Percentiles rank a stretch among this genome's conserved stretches.
Conservation (phyloP, 1,140 invertebrate species). For the Ostrea edulis region DNA sequence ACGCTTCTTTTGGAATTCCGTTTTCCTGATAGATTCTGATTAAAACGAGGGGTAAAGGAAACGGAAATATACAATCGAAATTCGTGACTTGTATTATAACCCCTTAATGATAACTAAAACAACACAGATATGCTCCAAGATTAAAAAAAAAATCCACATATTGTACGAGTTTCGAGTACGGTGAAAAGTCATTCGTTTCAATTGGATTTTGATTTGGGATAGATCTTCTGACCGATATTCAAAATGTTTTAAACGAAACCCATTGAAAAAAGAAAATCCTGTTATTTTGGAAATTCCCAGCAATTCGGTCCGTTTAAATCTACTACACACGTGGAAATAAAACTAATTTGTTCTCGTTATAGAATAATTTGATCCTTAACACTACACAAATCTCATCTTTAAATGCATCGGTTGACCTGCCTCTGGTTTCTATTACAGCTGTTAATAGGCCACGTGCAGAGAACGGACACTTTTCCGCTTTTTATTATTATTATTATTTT, state of each 20-base stretch:
- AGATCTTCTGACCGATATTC: not conserved
- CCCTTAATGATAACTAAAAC: not conserved
- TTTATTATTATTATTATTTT: no score
- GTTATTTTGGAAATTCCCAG: not conserved
- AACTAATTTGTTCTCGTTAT: not conserved
- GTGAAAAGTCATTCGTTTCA: not conserved
- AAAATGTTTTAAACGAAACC: not conserved
- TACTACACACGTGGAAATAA: not conserved
- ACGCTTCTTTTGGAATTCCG: not conserved
- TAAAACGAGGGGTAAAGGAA: constrained; percentile 6
- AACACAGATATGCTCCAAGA: not conserved
- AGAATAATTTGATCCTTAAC: not conserved
- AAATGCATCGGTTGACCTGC: not conserved
- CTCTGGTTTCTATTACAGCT: not conserved
- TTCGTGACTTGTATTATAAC: not conserved
- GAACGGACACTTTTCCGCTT: no score
- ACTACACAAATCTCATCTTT: not conserved
- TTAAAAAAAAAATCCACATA: not conserved
- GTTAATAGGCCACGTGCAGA: not conserved
- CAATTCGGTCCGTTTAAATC: not conserved
- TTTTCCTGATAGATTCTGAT: not conserved
- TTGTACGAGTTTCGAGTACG: not conserved
- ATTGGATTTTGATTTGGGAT: not conserved
- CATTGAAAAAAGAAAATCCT: not conserved
- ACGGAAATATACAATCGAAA: not conserved